Evolutionary conservation across 2,113 vertebrate genomes (phyloP), one percentile per base, ranked within the genome.

Genomic region (Chaetura pelagica): DNA sequence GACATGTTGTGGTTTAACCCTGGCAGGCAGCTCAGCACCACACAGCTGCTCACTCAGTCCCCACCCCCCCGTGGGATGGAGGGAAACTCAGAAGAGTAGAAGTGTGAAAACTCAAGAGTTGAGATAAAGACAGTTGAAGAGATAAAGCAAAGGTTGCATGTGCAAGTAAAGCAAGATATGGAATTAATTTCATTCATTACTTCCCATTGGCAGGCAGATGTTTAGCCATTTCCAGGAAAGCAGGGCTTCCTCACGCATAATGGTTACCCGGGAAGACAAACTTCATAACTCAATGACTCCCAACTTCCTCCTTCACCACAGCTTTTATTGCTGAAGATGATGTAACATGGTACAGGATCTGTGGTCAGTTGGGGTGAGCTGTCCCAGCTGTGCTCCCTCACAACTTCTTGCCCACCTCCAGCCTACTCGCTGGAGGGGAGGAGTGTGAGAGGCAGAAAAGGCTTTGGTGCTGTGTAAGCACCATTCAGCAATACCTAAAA

Each of bases 221-320:
- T 48, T 48, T 20, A 54, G 27, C 77, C 52, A 59, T 21, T 4
- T 26, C 81, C 63, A 24, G 67, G 67, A 54, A 34, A 75, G n/a
- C 62, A 57, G 42, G 6, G 12, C 48, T 72, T 8, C 38, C 21
- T 5, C 23, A 71, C 2, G 1, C 1, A 1, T 22, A 34, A 32
- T 0, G 3, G 35, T 17, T 38, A 44, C n/a, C 18, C 38, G 62
- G 57, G 26, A 46, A 54, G 22, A 54, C 66, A 48, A 74, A 48
- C 2, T 1, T 9, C 1, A 1, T 30, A 34, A 49, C 24, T 72
- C 48, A 57, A 81, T 1, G 2, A n/a, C 2, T 19, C 16, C 10
- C 21, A 42, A 35, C 49, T 63, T 86, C 42, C 17, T 72, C 14
- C 40, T 82, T 66, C 40, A 35, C 35, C 26, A 55, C 17, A 77